Percentiles rank a stretch among this genome's conserved stretches.
Evolutionary conservation across 2,888 invertebrate genomes (phyloP).

Genomic region (Microctonus hyperodae): DNA sequence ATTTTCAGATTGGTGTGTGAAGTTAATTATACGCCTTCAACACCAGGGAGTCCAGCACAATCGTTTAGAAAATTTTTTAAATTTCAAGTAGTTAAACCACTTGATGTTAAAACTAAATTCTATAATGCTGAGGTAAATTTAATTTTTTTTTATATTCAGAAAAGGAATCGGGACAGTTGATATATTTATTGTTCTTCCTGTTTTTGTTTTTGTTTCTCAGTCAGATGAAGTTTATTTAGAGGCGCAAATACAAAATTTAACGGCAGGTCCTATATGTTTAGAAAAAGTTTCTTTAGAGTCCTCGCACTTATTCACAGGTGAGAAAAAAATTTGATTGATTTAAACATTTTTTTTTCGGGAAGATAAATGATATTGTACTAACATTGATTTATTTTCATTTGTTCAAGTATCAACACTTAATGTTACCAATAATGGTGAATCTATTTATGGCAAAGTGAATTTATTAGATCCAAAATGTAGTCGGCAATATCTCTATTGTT

Average conservation of each 20-base stretch:
- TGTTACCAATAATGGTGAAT: slow-evolving; percentile 71
- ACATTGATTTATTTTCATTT: background rate
- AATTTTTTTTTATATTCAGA: too few species aligned
- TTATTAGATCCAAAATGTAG: slow-evolving; percentile 88
- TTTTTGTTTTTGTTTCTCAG: slow-evolving; percentile 54
- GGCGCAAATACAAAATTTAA: slow-evolving; percentile 91
- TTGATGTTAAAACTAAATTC: slow-evolving; percentile 98
- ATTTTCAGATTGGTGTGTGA: slow-evolving; percentile 88
- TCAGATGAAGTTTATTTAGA: slow-evolving; percentile 76
- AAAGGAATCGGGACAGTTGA: too few species aligned
- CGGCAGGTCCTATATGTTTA: slow-evolving; percentile 88
- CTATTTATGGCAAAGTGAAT: slow-evolving; percentile 81
- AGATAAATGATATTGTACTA: background rate
- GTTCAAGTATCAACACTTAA: slow-evolving; percentile 74
- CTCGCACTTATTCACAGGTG: slow-evolving; percentile 84
- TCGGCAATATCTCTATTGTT: slow-evolving; percentile 93
- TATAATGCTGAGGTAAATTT: slow-evolving; percentile 94
- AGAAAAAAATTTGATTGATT: slow-evolving; percentile 29
- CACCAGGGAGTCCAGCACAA: slow-evolving; percentile 68
- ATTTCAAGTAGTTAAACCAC: slow-evolving; percentile 95
- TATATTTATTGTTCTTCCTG: background rate
- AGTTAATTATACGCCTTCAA: slow-evolving; percentile 83
- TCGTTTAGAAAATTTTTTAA: slow-evolving; percentile 97
- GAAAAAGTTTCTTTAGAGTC: slow-evolving; percentile 95
- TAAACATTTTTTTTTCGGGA: background rate